Evolutionary conservation across 2,888 invertebrate species (phyloP).

Genomic region (Tyria jacobaeae): DNA sequence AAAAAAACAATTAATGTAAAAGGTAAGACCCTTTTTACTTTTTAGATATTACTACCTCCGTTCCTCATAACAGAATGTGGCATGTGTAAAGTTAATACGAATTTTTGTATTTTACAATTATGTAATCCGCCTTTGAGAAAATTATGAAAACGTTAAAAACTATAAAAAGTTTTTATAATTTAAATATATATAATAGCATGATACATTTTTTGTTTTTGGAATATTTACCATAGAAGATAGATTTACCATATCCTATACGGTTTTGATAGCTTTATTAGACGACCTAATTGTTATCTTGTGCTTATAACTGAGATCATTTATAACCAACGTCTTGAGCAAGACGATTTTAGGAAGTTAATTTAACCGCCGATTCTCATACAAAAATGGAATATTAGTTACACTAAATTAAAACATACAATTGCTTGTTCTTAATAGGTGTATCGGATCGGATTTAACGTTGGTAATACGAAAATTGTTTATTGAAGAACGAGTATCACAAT

Average conservation of each 20-base stretch:
- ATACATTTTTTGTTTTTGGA: no score
- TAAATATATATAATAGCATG: no score
- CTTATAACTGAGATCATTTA: conserved; percentile 3
- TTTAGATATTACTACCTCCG: no score
- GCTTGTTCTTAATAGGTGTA: background rate
- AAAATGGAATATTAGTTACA: conserved; percentile 5
- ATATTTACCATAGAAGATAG: no score
- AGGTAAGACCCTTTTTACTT: no score
- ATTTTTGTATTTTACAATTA: no score
- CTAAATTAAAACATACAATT: conserved; percentile 5
- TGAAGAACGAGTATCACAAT: background rate
- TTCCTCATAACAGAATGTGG: no score
- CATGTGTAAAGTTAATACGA: no score
- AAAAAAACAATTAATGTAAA: no score
- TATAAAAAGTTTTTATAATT: no score
- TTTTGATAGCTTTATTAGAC: conserved; percentile 5
- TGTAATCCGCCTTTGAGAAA: no score
- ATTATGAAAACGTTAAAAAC: no score
- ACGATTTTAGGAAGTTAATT: background rate
- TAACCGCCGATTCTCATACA: background rate
- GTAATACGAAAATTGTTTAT: background rate
- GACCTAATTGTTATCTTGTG: background rate
- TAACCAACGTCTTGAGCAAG: background rate
- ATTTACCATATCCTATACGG: conserved; percentile 5
- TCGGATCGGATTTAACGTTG: background rate